These are phyloP conservation scores for Atractosteus spatula DNA, from an alignment of 2,113 vertebrate species.

Conservation along the genomic window DNA sequence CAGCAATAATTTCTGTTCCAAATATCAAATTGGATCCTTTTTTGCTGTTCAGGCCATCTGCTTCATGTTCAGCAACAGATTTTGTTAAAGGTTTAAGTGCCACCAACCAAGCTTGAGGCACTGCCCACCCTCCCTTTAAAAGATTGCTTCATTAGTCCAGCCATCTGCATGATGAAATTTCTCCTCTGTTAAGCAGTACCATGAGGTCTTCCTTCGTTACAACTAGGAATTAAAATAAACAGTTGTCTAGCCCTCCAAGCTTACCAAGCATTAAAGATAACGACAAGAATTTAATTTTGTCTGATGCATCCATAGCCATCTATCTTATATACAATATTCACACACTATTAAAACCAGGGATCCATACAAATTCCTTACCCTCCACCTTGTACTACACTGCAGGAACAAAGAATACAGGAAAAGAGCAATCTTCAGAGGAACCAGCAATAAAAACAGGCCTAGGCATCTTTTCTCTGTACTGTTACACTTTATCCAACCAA, in stretches of 20 bases:
- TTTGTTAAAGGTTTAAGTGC: constrained; percentile 36
- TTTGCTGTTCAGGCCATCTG: constrained; percentile 47
- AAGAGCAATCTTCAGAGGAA: too few species aligned
- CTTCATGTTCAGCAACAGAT: constrained; percentile 28
- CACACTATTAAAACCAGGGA: not conserved
- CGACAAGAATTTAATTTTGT: not conserved
- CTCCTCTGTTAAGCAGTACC: constrained; percentile 24
- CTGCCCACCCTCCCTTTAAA: constrained; percentile 23
- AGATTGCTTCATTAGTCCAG: constrained; percentile 43
- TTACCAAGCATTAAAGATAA: constrained; percentile 16
- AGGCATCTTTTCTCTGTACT: too few species aligned
- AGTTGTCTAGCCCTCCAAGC: constrained; percentile 17
- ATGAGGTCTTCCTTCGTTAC: constrained; percentile 22
- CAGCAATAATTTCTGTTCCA: constrained; percentile 23
- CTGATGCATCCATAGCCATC: not conserved
- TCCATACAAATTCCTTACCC: too few species aligned
- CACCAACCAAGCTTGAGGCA: constrained; percentile 31
- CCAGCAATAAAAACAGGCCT: too few species aligned
- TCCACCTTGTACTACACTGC: too few species aligned
- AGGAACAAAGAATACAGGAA: too few species aligned
- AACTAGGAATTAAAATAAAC: not conserved
- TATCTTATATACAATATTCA: too few species aligned
- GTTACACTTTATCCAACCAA: too few species aligned
- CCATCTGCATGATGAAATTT: constrained; percentile 45
- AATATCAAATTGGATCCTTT: constrained; percentile 10